Conservation (phyloP, 2,888 invertebrate genomes). For the Drosophila niveifrons region DNA sequence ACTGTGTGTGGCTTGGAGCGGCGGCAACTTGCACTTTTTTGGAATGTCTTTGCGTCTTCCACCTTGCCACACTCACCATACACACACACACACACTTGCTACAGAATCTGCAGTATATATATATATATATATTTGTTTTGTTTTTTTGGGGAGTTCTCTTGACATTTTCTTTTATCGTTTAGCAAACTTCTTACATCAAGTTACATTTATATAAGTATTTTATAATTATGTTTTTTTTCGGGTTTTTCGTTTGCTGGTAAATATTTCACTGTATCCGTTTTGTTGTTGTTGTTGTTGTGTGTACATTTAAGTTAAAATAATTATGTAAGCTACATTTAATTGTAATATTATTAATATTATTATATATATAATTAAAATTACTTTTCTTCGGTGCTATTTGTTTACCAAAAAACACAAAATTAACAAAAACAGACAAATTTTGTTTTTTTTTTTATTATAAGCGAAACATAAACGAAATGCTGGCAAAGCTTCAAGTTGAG, state of each 20-base stretch:
- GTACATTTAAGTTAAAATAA: slow-evolving; percentile 78
- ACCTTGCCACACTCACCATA: slow-evolving; percentile 31
- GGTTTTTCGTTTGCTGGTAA: slow-evolving; percentile 46
- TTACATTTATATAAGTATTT: slow-evolving; percentile 74
- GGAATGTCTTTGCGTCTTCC: slow-evolving; percentile 56
- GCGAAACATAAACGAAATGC: slow-evolving; percentile 25
- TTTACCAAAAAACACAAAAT: slow-evolving; percentile 10
- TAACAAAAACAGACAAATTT: slow-evolving; percentile 2
- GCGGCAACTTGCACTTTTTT: slow-evolving; percentile 27
- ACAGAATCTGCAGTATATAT: slow-evolving; percentile 23
- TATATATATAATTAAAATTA: slow-evolving; percentile 59
- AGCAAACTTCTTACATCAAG: slow-evolving; percentile 78
- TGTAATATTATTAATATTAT: slow-evolving; percentile 22
- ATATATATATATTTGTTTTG: not conserved
- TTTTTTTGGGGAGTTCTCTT: slow-evolving; percentile 30
- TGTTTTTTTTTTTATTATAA: not conserved
- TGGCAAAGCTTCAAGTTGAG: slow-evolving; percentile 51
- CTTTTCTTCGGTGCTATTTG: slow-evolving; percentile 58
- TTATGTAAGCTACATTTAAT: slow-evolving; percentile 77
- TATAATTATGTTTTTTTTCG: slow-evolving; percentile 26
- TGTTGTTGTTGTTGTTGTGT: slow-evolving; percentile 32
- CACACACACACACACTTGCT: slow-evolving; percentile 22
- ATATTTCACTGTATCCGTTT: slow-evolving; percentile 54
- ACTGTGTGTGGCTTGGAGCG: slow-evolving; percentile 24
- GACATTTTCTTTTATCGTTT: slow-evolving; percentile 54